Base-by-base conservation (phyloP, 1,140 invertebrate species). In the Drosophila sp. region DNA sequence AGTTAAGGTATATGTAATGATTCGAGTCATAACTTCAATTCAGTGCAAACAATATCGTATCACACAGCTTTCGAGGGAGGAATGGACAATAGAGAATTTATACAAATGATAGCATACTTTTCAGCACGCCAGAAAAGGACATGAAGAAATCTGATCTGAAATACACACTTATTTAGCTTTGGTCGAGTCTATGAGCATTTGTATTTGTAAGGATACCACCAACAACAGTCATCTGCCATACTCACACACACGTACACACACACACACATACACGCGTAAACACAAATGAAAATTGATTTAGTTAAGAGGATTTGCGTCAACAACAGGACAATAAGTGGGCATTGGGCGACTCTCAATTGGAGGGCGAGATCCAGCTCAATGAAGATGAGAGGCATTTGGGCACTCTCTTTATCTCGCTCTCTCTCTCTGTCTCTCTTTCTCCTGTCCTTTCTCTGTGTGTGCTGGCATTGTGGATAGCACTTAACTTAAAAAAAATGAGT, bases 231-330 rank as follows among this genome's bases (percentile, higher is more conserved):
- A 46, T 27, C 57, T 11, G 57, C 41, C 13, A 53, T 27, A 43
- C 18, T 6, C 56, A 14, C 18, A 36, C 63, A 71, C 43, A 32
- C 43, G 27, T 34, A 53, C 21, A 46, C 34, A 29, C 45, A 45
- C 34, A 27, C 50, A 6, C 41, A 66, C 16, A n/a, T 5, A 51
- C 51, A 63, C 46, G 67, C 72, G 70, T 57, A 72, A 64, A 87
- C 83, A 89, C 76, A 89, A 82, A 87, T 87, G 83, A 87, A 89
- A 87, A 87, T 87, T 87, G 83, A 87, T 87, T 87, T 87, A 87
- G 79, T 89, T 87, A 87, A 87, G 83, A 87, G 83, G 83, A 87
- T 87, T 87, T 87, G 83, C 83, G 83, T 89, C 83, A 87, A 87
- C 83, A 87, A 89, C 83, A 87, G 79, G 76, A 87, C 81, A 87